Conservation (phyloP, 2,888 invertebrate genomes). For the Coelopa pilipes region DNA sequence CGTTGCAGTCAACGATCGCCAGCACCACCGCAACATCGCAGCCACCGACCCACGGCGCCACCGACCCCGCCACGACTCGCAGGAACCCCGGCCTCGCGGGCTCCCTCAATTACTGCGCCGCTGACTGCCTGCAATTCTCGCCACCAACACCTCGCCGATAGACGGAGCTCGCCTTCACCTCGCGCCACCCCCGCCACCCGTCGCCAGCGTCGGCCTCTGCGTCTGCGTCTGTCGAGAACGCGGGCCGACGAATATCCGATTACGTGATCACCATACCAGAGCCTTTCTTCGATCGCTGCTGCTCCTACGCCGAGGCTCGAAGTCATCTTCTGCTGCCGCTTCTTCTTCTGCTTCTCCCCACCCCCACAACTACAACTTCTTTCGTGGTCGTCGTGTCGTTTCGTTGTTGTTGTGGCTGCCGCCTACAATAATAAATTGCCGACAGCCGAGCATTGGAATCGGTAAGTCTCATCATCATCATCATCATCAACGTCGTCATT, state of each 20-base stretch:
- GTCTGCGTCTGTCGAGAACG: no score
- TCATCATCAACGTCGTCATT: background rate
- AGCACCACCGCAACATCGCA: background rate
- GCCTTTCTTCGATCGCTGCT: conserved; percentile 26
- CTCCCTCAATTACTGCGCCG: no score
- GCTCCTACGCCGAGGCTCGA: conserved; percentile 7
- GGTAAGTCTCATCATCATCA: conserved; percentile 17
- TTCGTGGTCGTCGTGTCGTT: background rate
- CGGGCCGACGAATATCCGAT: conserved; percentile 21
- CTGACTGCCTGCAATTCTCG: conserved; percentile 2
- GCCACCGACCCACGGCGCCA: background rate
- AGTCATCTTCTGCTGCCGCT: background rate
- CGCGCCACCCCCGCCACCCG: no score
- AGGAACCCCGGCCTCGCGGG: background rate
- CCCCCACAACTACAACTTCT: background rate
- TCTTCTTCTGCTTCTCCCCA: background rate
- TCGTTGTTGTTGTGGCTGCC: conserved; percentile 6
- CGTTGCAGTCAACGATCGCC: conserved; percentile 31
- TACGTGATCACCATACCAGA: conserved; percentile 31
- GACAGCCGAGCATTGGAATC: conserved; percentile 19
- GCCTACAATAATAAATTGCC: conserved; percentile 34
- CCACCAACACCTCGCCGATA: conserved; percentile 11
- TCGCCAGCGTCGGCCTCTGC: no score
- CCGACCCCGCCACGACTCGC: background rate
- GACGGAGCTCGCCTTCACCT: no score